Conservation (phyloP, 2,113 vertebrate genomes). For the Pseudorectes ferrugineus region DNA sequence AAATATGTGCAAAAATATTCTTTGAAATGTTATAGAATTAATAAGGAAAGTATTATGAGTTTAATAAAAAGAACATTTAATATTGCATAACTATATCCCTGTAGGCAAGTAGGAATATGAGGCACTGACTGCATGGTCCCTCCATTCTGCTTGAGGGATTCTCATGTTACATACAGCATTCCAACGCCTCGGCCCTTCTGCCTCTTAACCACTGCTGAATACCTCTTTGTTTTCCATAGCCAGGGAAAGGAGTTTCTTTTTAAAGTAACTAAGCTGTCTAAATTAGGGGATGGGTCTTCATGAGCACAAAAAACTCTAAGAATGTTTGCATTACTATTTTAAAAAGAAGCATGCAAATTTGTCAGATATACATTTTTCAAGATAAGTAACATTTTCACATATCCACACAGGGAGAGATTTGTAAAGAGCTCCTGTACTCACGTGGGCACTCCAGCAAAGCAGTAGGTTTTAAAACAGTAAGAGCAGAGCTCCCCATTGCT, state of each 20-base stretch:
- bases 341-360: background rate
- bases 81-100: background rate
- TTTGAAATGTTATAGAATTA: background rate
- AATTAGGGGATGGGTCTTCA: background rate
- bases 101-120: background rate
- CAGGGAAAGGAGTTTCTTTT: background rate
- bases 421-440: background rate
- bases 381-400: background rate
- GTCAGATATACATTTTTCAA: background rate
- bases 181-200: background rate
- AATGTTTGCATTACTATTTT: background rate
- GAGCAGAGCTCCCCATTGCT: background rate
- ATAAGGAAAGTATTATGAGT: constrained; percentile 5
- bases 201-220: background rate
- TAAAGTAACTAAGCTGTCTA: background rate
- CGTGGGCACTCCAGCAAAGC: background rate
- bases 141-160: background rate
- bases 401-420: accelerated
- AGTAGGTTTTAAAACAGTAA: background rate
- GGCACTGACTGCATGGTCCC: background rate
- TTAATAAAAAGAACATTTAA: constrained; percentile 21
- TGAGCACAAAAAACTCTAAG: background rate
- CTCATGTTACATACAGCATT: constrained; percentile 19
- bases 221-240: background rate
- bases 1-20: background rate